Conservation (phyloP, 2,113 vertebrate species). For the Typhlomys cinereus region DNA sequence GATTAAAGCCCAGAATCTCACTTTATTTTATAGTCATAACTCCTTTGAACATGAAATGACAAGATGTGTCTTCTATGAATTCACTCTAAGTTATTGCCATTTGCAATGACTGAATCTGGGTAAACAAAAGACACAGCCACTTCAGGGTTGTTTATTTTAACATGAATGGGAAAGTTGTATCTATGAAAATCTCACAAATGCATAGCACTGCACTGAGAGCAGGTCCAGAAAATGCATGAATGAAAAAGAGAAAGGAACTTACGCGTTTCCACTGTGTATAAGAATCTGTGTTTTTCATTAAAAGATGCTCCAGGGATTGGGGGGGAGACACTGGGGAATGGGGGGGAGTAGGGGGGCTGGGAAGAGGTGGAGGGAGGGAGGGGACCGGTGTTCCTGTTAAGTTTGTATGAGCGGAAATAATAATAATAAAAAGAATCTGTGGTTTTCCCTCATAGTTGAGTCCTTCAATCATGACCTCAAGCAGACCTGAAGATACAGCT, state of each 20-base stretch:
- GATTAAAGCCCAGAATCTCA: conserved; percentile 32
- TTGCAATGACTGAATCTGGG: background rate
- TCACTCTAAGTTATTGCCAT: conserved; percentile 31
- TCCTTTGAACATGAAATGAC: conserved; percentile 40
- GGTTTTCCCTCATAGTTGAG: conserved; percentile 21
- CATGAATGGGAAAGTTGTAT: background rate
- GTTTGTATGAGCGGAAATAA: no score
- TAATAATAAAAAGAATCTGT: conserved; percentile 19
- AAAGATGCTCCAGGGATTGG: no score
- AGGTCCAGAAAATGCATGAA: conserved; percentile 12
- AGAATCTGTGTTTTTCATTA: conserved; percentile 19
- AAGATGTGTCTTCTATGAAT: background rate
- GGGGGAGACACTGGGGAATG: no score
- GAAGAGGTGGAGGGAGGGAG: no score
- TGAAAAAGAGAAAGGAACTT: background rate
- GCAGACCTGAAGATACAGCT: conserved; percentile 37
- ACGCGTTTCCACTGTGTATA: conserved; percentile 11
- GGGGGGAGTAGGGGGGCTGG: no score
- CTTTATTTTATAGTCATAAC: conserved; percentile 25
- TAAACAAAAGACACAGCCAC: conserved; percentile 31
- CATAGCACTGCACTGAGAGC: background rate
- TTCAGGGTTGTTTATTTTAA: conserved; percentile 21
- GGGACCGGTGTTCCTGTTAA: no score
- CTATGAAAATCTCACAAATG: conserved; percentile 14
- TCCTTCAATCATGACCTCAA: conserved; percentile 21